Conservation (phyloP, 2,888 invertebrate species). For the Schizaphis graminum region DNA sequence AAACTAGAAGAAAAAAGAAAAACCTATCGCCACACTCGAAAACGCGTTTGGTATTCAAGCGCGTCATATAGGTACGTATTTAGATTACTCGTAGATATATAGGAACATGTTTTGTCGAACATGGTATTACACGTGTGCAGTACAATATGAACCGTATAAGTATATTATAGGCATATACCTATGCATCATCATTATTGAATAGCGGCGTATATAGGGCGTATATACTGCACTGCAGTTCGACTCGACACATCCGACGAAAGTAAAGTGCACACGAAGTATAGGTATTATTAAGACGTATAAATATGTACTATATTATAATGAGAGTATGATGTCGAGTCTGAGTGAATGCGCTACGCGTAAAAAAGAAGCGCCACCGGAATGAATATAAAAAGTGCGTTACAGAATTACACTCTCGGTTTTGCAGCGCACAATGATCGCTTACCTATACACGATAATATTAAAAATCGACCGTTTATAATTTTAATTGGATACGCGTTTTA, state of each 20-base stretch:
- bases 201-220: background rate
- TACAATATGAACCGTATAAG: background rate
- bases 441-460: background rate
- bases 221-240: background rate
- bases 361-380: background rate
- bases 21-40: background rate
- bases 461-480: slow-evolving; percentile 37
- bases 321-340: background rate
- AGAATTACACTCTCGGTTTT: slow-evolving; percentile 38
- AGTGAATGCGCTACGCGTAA: background rate
- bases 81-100: background rate
- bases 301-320: background rate
- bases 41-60: background rate
- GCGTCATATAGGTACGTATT: background rate
- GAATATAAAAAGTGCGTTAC: background rate
- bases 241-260: background rate
- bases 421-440: background rate
- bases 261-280: background rate
- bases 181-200: background rate
- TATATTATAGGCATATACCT: no score
- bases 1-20: background rate
- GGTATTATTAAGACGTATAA: background rate
- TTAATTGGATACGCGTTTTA: slow-evolving; percentile 31
- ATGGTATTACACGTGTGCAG: background rate
- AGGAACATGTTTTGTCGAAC: background rate